Base-by-base conservation (phyloP, 2,113 vertebrate species). In the Prunella himalayana region DNA sequence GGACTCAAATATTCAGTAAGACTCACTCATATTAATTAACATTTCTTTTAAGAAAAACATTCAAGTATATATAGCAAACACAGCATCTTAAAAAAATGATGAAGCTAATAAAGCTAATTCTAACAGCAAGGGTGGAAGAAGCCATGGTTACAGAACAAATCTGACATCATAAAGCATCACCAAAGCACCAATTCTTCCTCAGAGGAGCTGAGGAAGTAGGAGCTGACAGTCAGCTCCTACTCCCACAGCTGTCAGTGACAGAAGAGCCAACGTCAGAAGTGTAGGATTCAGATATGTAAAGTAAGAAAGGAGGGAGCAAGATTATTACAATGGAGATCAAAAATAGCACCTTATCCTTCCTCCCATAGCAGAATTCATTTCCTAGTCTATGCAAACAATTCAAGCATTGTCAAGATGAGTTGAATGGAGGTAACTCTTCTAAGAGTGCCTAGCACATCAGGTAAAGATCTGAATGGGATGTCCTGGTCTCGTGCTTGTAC, bases 1-100 rank as follows among this genome's bases (percentile, higher is more conserved):
- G 66, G 78, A 87, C 79, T 95, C 85, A 91, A 82, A 94, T 60
- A 69, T 70, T 96, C 89, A 92, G 57, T 92, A 88, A 92, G 72
- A 86, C 20, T 78, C 23, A 37, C 54, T 71, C n/a, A 60, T 45
- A 41, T 75, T 82, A 96, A 59, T 87, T 76, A 94, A 82, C 53
- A 85, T 81, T 70, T 77, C 6, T 64, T 82, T 69, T 18, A 80
- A 82, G 28, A 85, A 96, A 94, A 77, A n/a, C 47, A 73, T 88
- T 82, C 69, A 94, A 80, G 41, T 61, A 56, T 65, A 92, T 79
- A 64, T 63, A 77, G 50, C 53, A 93, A 94, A 95, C 13, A 61
- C 3, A 76, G 41, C 19, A 70, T 61, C 33, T 50, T 4, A 7
- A 61, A 49, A 49, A 11, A 53, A 45, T 14, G n/a, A n/a, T n/a